Conservation (phyloP, 2,888 invertebrate genomes). For the Orthosia cruda region DNA sequence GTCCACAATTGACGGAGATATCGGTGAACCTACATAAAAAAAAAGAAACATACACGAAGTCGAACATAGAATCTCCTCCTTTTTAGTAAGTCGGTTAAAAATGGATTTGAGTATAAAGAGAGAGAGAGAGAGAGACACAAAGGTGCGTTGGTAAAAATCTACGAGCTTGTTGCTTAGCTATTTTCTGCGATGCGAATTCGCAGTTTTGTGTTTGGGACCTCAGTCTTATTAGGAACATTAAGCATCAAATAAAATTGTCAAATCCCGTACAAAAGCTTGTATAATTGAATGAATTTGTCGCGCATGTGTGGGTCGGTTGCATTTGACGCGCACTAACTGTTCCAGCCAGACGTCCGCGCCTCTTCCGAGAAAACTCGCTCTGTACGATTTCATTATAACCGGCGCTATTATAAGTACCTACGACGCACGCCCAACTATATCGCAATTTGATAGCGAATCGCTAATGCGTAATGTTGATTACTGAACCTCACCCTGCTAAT, state of each 20-base stretch:
- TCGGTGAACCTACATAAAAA: too few relatives aligned
- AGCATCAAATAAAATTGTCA: neutral
- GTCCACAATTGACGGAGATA: too few relatives aligned
- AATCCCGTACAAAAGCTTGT: conserved; percentile 28
- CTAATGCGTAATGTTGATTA: conserved; percentile 40
- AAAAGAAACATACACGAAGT: too few relatives aligned
- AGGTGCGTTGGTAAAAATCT: too few relatives aligned
- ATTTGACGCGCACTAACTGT: conserved; percentile 67
- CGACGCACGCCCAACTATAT: conserved; percentile 50
- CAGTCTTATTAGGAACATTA: neutral
- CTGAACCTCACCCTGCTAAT: conserved; percentile 22
- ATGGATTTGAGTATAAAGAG: neutral
- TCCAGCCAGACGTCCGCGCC: conserved; percentile 73
- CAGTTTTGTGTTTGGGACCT: too few relatives aligned
- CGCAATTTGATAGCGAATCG: conserved; percentile 50
- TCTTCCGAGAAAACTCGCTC: conserved; percentile 80
- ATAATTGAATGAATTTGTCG: conserved; percentile 31
- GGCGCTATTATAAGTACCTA: conserved; percentile 54
- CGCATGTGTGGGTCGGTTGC: conserved; percentile 54
- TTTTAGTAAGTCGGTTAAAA: too few relatives aligned
- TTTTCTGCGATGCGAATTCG: too few relatives aligned
- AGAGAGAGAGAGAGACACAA: too few relatives aligned
- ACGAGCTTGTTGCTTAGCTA: too few relatives aligned
- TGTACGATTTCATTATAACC: conserved; percentile 69
- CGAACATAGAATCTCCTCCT: too few relatives aligned